Base-by-base conservation (phyloP, 2,888 invertebrate genomes). In the Neoaliturus tenellus region DNA sequence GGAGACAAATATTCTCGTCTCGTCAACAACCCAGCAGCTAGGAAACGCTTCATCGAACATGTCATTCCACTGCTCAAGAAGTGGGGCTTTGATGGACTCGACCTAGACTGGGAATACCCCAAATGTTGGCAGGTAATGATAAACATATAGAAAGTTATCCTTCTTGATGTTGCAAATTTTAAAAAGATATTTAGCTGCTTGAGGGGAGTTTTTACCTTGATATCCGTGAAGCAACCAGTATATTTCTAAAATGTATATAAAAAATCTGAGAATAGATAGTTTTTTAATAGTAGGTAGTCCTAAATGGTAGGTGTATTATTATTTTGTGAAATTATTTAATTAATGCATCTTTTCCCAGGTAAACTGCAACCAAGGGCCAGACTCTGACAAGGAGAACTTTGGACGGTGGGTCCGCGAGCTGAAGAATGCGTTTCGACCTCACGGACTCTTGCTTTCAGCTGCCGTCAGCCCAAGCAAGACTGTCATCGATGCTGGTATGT, bases 61-160 rank as follows among this genome's bases (percentile, higher is more conserved):
- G 95, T 95, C 0, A 87, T 96, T 0, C 93, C 95, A 87, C 98
- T 97, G 89, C 93, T 98, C 83, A 93, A 95, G 85, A 93, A 94
- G 86, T 93, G 96, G 87, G 94, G 94, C 82, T 98, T 98, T 87
- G 97, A 98, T 89, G 98, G 98, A 4, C 91, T 98, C 48, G 98
- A 98, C 90, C 92, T 98, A 39, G 98, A 98, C 89, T 98, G 98
- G 98, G 98, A 98, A 89, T 98, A 97, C 90, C 98, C 98, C 0
- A 96, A 95, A 86, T 98, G 97, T 89, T 97, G 97, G 97, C 97
- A 97, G 92, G 91, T 91, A 86, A 86, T 2, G n/a, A n/a, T n/a
- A n/a, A n/a, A n/a, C n/a, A n/a, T n/a, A n/a, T n/a, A n/a, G n/a
- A n/a, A n/a, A n/a, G n/a, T n/a, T n/a, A n/a, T n/a, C n/a, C n/a